Evolutionary conservation across 1,140 invertebrate species (phyloP).

Genomic region (Dreissena rostriformis): DNA sequence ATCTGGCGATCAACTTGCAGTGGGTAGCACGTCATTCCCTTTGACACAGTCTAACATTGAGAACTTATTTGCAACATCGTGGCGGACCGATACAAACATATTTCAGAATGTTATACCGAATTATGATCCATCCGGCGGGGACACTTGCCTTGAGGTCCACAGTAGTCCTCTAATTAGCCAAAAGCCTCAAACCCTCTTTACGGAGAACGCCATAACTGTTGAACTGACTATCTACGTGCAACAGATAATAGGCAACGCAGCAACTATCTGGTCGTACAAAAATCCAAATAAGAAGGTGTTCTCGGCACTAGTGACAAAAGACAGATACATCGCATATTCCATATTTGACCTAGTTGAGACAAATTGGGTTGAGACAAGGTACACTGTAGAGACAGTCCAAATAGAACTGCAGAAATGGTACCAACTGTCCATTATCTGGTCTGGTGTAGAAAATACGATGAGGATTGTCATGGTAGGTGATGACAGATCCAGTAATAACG

Average conservation of each 20-base stretch:
- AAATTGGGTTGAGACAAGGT: background rate
- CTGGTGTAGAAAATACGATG: background rate
- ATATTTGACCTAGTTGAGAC: background rate
- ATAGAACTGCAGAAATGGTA: conserved; percentile 56
- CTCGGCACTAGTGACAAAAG: conserved; percentile 20
- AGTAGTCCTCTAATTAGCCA: conserved; percentile 23
- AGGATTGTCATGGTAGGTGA: background rate
- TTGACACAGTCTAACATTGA: conserved; percentile 21
- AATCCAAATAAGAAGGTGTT: conserved; percentile 9
- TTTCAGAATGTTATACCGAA: conserved; percentile 29
- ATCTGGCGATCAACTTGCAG: conserved; percentile 9
- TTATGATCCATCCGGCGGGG: conserved; percentile 14
- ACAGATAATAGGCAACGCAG: conserved; percentile 10
- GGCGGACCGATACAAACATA: background rate
- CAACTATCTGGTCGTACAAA: conserved; percentile 54
- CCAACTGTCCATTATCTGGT: conserved; percentile 59
- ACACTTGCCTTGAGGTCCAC: conserved; percentile 43
- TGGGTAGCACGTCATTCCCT: background rate
- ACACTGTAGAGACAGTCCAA: conserved; percentile 11
- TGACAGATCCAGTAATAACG: background rate
- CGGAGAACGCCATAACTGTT: conserved; percentile 48
- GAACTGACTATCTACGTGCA: conserved; percentile 57
- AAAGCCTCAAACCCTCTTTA: conserved; percentile 33
- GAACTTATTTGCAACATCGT: conserved; percentile 25
- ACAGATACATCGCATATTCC: background rate